Conservation (phyloP, 1,140 invertebrate genomes). For the Acromyrmex charruanus region DNA sequence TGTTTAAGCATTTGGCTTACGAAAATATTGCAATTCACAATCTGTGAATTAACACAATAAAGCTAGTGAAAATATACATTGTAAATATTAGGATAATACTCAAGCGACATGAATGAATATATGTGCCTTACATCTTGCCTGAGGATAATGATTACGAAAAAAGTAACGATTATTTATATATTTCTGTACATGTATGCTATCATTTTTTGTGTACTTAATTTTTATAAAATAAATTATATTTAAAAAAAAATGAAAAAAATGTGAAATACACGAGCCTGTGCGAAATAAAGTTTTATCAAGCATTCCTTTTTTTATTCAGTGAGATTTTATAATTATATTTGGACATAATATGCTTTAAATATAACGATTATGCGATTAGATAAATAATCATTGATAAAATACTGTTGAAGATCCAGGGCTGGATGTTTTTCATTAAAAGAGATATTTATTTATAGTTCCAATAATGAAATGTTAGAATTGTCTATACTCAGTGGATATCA, state of each 20-base stretch:
- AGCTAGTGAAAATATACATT: conserved; percentile 61
- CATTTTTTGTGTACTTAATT: conserved; percentile 74
- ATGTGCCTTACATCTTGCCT: conserved; percentile 76
- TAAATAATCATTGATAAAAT: neutral
- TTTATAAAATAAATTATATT: conserved; percentile 73
- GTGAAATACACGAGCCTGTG: neutral
- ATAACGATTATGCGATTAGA: neutral
- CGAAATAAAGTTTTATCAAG: neutral
- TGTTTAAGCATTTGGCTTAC: conserved; percentile 62
- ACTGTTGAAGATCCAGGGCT: neutral
- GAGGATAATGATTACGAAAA: conserved; percentile 50
- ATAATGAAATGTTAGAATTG: neutral
- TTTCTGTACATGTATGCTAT: conserved; percentile 56
- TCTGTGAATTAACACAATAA: conserved; percentile 25
- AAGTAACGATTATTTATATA: conserved; percentile 71
- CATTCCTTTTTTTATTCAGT: conserved; percentile 1
- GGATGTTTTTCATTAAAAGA: neutral
- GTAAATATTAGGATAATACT: conserved; percentile 69
- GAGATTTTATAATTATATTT: neutral
- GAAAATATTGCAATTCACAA: conserved; percentile 15
- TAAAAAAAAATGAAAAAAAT: neutral
- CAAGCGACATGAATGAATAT: conserved; percentile 44
- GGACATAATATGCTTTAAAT: neutral
- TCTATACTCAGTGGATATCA: too few relatives aligned
- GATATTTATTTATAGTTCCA: neutral